phyloP scores from a whole-genome alignment of 2,888 invertebrate species.

The Pediacus dermestoides region DNA sequence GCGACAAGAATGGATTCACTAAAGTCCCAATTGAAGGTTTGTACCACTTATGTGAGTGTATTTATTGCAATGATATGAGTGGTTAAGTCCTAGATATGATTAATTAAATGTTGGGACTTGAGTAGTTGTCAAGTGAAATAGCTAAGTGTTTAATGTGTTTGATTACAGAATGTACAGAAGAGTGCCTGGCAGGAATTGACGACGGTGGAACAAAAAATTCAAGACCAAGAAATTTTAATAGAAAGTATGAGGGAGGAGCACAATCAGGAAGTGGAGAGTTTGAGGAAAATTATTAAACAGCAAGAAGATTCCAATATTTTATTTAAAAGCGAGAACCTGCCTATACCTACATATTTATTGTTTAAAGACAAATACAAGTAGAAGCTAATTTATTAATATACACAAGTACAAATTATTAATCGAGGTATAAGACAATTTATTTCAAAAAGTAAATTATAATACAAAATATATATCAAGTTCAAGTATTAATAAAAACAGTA shows the following conservation, averaged over 20 bases:
- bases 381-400: constrained; percentile 50
- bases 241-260: constrained; percentile 52
- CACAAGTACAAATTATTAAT: too few species aligned
- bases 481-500: too few species aligned
- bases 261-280: constrained; percentile 49
- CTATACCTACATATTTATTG: constrained; percentile 41
- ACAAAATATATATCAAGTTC: too few species aligned
- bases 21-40: constrained; percentile 53
- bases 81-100: neutral
- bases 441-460: too few species aligned
- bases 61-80: constrained; percentile 4
- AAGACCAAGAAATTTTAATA: constrained; percentile 50
- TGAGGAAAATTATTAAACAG: constrained; percentile 49
- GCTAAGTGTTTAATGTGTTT: constrained; percentile 7
- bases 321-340: constrained; percentile 39
- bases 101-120: too few species aligned
- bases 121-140: too few species aligned
- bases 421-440: too few species aligned
- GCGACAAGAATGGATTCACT: constrained; percentile 52
- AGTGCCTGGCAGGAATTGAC: constrained; percentile 54
- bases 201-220: constrained; percentile 52
- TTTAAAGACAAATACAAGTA: constrained; percentile 43
- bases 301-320: constrained; percentile 48
- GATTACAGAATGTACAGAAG: constrained; percentile 52
- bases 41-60: too few species aligned